Evolutionary conservation across 2,888 invertebrate genomes (phyloP).

Genomic region (Pammene fasciana): DNA sequence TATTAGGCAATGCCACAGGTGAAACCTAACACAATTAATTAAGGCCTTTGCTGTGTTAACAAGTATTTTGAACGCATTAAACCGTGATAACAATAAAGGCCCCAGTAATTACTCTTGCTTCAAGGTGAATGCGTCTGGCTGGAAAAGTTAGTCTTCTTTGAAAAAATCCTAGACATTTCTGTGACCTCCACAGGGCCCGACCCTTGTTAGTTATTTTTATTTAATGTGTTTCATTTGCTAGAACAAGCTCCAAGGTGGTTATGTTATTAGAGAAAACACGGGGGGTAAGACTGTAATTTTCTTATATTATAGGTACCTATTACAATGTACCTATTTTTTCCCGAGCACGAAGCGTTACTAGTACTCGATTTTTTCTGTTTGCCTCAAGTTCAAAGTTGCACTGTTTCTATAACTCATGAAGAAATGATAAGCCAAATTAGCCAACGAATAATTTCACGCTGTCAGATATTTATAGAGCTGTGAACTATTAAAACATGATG

Average conservation of each 20-base stretch:
- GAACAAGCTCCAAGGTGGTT: background rate
- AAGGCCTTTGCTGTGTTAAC: constrained; percentile 1
- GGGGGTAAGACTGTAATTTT: background rate
- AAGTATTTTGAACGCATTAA: background rate
- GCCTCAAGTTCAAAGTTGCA: too few species aligned
- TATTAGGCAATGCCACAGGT: background rate
- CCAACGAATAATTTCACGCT: too few species aligned
- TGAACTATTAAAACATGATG: too few species aligned
- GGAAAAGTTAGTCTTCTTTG: constrained; percentile 2
- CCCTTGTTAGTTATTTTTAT: constrained; percentile 29
- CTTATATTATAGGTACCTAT: too few species aligned
- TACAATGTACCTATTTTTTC: too few species aligned
- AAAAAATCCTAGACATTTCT: constrained; percentile 10
- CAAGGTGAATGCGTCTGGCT: background rate
- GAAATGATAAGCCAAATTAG: too few species aligned
- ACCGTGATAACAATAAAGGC: background rate
- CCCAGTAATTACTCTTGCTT: constrained; percentile 4
- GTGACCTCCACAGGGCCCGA: background rate
- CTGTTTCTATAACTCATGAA: too few species aligned
- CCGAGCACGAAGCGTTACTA: too few species aligned
- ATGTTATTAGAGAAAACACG: constrained; percentile 4
- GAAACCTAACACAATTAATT: constrained; percentile 7
- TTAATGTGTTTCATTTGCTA: constrained; percentile 14
- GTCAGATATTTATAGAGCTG: too few species aligned
- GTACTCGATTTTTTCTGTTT: too few species aligned